Conservation (phyloP, 1,140 invertebrate genomes). For the Eubasilissa regina region DNA sequence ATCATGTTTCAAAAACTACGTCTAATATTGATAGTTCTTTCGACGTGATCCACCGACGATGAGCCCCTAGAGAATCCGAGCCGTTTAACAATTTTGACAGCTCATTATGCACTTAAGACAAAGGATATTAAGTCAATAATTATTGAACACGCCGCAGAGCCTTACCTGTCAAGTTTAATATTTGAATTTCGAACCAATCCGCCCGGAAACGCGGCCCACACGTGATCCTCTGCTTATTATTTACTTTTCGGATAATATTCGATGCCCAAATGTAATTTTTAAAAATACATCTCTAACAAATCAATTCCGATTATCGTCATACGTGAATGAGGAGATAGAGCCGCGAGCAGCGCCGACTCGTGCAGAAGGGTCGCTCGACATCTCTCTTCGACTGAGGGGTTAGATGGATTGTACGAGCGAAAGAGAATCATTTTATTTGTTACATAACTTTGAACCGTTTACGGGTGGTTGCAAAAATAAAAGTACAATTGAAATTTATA, state of each 20-base stretch:
- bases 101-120: slow-evolving; percentile 25
- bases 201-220: slow-evolving; percentile 22
- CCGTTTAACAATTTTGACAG: slow-evolving; percentile 24
- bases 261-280: slow-evolving; percentile 8
- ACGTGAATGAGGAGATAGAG: slow-evolving; percentile 23
- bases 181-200: slow-evolving; percentile 25
- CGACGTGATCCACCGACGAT: too few species aligned
- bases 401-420: not conserved
- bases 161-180: slow-evolving; percentile 17
- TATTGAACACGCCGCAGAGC: slow-evolving; percentile 25
- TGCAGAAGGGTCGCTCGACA: slow-evolving; percentile 13
- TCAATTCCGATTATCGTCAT: slow-evolving; percentile 48
- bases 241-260: slow-evolving; percentile 23
- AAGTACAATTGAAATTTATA: not conserved
- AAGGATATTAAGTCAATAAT: slow-evolving; percentile 35
- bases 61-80: not conserved
- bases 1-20: too few species aligned
- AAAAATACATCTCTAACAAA: slow-evolving; percentile 38
- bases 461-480: not conserved
- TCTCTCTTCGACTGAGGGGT: not conserved
- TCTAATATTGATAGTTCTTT: too few species aligned
- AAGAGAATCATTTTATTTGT: not conserved
- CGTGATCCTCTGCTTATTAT: not conserved
- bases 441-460: not conserved
- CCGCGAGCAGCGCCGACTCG: not conserved